phyloP scores from a whole-genome alignment of 1,140 invertebrate species.

The Caenorhabditis briggsae region DNA sequence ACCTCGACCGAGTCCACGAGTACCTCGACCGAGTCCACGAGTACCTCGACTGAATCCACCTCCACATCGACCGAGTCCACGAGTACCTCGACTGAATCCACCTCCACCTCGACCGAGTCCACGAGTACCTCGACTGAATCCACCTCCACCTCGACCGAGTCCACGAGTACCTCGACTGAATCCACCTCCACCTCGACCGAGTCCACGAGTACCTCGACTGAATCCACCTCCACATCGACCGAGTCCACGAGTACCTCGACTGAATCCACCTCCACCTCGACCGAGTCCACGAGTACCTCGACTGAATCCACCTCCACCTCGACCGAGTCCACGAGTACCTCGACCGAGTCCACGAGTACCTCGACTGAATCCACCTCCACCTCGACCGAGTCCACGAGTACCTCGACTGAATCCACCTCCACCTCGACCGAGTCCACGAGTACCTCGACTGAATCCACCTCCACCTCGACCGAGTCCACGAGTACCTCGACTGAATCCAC shows the following conservation, averaged over 20 bases:
- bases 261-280: background rate
- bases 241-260: slow-evolving; percentile 19
- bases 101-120: background rate
- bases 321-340: slow-evolving; percentile 14
- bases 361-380: slow-evolving; percentile 25
- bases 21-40: slow-evolving; percentile 23
- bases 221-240: background rate
- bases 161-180: background rate
- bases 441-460: background rate
- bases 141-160: background rate
- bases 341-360: background rate
- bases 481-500: slow-evolving; percentile 10
- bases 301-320: background rate
- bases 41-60: background rate
- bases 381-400: background rate
- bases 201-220: background rate
- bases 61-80: background rate
- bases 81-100: background rate
- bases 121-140: slow-evolving; percentile 12
- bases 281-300: background rate
- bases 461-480: slow-evolving; percentile 1
- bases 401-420: slow-evolving; percentile 10
- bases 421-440: background rate
- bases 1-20: background rate
- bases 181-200: background rate